A percentile compares a stretch with the other conserved stretches of the same genome.
phyloP scores from a whole-genome alignment of 2,888 invertebrate genomes.

The Blomia tropicalis region DNA sequence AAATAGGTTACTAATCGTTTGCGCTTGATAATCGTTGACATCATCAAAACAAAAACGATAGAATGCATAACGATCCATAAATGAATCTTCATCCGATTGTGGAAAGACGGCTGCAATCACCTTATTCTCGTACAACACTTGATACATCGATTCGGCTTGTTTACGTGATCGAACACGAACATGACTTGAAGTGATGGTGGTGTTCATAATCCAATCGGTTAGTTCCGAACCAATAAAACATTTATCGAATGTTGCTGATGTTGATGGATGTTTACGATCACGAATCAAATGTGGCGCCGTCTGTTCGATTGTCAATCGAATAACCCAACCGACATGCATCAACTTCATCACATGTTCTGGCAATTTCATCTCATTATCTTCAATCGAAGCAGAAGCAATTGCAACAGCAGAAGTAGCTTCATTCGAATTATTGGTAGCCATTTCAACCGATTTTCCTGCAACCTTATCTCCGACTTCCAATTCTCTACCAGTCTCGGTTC shows the following conservation, averaged over 20 bases:
- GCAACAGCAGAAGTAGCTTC: not conserved
- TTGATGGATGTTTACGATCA: conserved; percentile 39
- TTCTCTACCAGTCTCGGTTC: not conserved
- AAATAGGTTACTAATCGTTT: conserved; percentile 34
- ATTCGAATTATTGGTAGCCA: not conserved
- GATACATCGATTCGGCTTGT: conserved; percentile 66
- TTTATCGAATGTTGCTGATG: conserved; percentile 41
- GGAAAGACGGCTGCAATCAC: conserved; percentile 43
- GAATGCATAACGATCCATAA: conserved; percentile 63
- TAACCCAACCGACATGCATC: conserved; percentile 48
- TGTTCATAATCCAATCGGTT: conserved; percentile 59
- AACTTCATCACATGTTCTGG: not conserved
- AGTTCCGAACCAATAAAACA: conserved; percentile 62
- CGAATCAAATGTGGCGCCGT: conserved; percentile 47
- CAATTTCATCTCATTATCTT: not conserved
- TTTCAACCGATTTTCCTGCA: not conserved
- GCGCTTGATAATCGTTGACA: conserved; percentile 35
- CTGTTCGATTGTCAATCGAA: conserved; percentile 49
- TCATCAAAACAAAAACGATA: conserved; percentile 61
- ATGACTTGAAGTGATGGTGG: conserved; percentile 34
- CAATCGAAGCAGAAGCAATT: not conserved
- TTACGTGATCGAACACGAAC: conserved; percentile 45
- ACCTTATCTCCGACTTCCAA: not conserved
- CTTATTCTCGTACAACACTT: conserved; percentile 39
- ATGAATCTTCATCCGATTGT: conserved; percentile 49